Evolutionary conservation across 2,888 invertebrate genomes (phyloP), one percentile per base, ranked within the genome.

Genomic region (Sphaerophoria taeniata): DNA sequence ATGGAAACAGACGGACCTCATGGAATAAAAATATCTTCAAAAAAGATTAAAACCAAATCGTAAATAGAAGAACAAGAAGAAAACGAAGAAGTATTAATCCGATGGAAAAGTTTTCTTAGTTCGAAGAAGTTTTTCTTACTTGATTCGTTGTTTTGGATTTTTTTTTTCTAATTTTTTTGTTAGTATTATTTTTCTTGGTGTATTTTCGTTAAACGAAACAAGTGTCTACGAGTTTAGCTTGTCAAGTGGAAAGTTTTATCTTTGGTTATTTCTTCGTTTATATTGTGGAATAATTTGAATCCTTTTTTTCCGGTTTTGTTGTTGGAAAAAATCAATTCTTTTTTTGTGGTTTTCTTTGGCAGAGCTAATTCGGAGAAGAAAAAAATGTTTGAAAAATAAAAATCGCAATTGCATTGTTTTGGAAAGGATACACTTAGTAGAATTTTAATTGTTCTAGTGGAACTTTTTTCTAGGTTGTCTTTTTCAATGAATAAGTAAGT

Each of bases 221-320:
- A 83, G 82, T 83, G 82, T 83, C 82, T 83, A 61, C 77, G 82
- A 83, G 77, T 70, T 83, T 63, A 77, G 82, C 77, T 77, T 83
- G 82, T 77, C 82, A 77, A 83, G 82, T 83, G 77, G 69, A 77
- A 83, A 83, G 77, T 83, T 83, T 77, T 77, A 83, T 82, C 69
- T 53, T 76, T 67, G 76, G 82, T 82, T 82, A 82, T 82, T 24
- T 24, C 76, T 82, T 67, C 67, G 65, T 82, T 77, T 82, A 77
- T 67, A 51, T 43, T 77, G 67, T 72, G 69, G 63, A 56, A 73
- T 77, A 70, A 39, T 67, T 60, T 12, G 16, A 2, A 36, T 11
- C 1, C 14, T 34, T 56, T 56, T n/a, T 33, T 14, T 14, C 7
- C n/a, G 43, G 4, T 45, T 33, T 47, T 47, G n/a, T 34, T 49